Evolutionary conservation across 2,888 invertebrate genomes (phyloP).

Genomic region (Plebejus argus): DNA sequence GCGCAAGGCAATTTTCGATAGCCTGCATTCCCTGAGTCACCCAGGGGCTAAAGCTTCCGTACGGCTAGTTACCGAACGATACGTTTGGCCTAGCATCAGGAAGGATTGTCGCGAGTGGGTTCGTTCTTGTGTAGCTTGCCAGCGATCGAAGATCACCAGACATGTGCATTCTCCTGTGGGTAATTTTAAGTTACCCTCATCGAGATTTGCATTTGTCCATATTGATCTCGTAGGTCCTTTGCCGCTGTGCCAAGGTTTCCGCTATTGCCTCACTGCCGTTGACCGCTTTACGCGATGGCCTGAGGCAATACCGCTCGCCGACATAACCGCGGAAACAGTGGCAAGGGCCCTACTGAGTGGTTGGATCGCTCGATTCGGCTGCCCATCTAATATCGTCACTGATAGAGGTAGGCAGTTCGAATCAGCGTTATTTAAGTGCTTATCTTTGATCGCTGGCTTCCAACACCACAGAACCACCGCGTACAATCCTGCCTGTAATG

Average conservation of each 20-base stretch:
- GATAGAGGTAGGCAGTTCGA: background rate
- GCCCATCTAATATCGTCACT: background rate
- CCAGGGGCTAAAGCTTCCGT: conserved; percentile 30
- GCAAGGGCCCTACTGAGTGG: background rate
- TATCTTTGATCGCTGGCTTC: conserved; percentile 46
- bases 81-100: conserved; percentile 55
- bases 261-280: conserved; percentile 46
- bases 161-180: conserved; percentile 42
- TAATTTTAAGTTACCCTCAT: conserved; percentile 45
- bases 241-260: conserved; percentile 38
- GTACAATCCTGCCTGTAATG: conserved; percentile 46
- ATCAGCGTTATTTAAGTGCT: background rate
- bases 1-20: background rate
- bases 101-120: conserved; percentile 52
- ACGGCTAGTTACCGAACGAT: conserved; percentile 49
- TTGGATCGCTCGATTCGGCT: conserved; percentile 51
- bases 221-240: conserved; percentile 48
- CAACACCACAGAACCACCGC: conserved; percentile 44
- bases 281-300: conserved; percentile 56
- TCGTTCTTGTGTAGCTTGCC: conserved; percentile 50
- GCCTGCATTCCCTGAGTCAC: background rate
- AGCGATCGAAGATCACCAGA: conserved; percentile 50
- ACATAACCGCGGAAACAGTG: background rate
- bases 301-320: conserved; percentile 45
- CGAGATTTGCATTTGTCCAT: conserved; percentile 44